Evolutionary conservation across 2,113 vertebrate genomes (phyloP), one percentile per base, ranked within the genome.

Genomic region (Chrysochloris asiatica): DNA sequence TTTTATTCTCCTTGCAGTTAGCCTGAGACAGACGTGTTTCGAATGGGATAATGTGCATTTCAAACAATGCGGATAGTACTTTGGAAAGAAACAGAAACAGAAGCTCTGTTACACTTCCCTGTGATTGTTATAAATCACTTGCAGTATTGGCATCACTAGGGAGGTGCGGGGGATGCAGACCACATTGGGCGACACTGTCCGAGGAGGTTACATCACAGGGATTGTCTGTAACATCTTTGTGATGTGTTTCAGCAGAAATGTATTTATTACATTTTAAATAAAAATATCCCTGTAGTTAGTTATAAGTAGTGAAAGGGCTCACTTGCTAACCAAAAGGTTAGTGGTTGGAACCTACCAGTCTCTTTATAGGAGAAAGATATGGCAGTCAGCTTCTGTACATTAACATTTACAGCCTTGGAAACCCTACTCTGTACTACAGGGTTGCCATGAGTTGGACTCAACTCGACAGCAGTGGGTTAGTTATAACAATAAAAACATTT

Each of bases 1-100:
- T 86, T 93, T 81, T 91, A 79, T 89, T 86, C 61, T 84, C 71
- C 83, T 50, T 82, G 45, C 71, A 83, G 30, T 81, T 85, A 81
- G 47, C 1, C 0, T 78, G 76, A 28, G 52, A 52, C n/a, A 86
- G 72, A 33, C 0, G 0, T 83, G 71, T 81, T 94, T 94, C 50
- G 54, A 63, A 84, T 78, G 54, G 12, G 56, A 88, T 61, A 79
- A 16, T 9, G 11, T 92, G 50, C 48, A 59, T 96, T 96, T 95
- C 90, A 65, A 96, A 88, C 47, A 90, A 81, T 54, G 6, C 43
- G 90, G 71, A n/a, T 81, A 81, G 75, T 81, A 73, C 22, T 88
- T 93, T 69, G 43, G 47, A 54, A 87, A 52, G 36, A 59, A 94
- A 52, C 38, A n/a, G 71, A 48, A 48, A 94, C 63, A 71, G 22